Evolutionary conservation across 2,113 vertebrate genomes (phyloP).

Genomic region (Dicaeum eximium): DNA sequence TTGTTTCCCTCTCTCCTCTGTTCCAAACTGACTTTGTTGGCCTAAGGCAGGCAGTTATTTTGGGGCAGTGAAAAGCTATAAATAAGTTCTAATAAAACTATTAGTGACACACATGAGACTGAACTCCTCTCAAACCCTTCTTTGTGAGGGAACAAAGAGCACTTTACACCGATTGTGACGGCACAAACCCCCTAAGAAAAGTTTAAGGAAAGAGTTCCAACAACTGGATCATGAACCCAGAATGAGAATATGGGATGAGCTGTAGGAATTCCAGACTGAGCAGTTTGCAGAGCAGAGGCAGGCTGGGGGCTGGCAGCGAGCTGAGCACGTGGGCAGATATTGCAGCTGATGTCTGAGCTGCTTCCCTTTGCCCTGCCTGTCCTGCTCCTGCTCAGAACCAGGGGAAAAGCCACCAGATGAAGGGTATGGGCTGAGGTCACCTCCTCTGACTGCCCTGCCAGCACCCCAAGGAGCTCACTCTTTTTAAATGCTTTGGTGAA

Average conservation of each 20-base stretch:
- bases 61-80: not conserved
- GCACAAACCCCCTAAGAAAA: not conserved
- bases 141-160: constrained; percentile 39
- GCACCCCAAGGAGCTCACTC: not conserved
- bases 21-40: not conserved
- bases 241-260: not conserved
- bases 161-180: not conserved
- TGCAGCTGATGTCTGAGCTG: constrained; percentile 56
- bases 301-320: not conserved
- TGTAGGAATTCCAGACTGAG: not conserved
- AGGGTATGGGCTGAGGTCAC: constrained; percentile 17
- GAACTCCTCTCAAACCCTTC: constrained; percentile 8
- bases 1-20: not conserved
- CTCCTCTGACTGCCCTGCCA: not conserved
- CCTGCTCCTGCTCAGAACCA: not conserved
- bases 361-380: constrained; percentile 57
- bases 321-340: constrained; percentile 44
- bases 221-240: not conserved
- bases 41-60: constrained; percentile 40
- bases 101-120: not conserved
- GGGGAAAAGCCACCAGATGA: constrained; percentile 53
- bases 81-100: constrained; percentile 24
- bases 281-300: not conserved
- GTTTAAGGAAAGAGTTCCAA: not conserved
- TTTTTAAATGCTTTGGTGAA: not conserved